Conservation (phyloP, 2,888 invertebrate species). For the Papilio elwesi region DNA sequence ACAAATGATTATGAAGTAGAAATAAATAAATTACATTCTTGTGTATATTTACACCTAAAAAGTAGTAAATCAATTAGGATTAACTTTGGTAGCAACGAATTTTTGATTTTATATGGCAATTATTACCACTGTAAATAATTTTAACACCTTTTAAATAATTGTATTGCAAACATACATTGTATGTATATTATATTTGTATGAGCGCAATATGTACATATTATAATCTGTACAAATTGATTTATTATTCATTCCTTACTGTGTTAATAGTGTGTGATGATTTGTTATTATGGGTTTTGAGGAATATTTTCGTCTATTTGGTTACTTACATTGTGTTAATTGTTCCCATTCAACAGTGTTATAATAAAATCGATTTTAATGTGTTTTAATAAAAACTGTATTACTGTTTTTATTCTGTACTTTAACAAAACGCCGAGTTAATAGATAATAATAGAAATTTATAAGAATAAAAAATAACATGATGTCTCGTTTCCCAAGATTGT, state of each 20-base stretch:
- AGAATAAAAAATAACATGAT: background rate
- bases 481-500: background rate
- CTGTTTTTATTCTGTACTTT: too few species aligned
- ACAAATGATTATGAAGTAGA: too few species aligned
- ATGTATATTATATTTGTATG: constrained; percentile 4
- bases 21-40: too few species aligned
- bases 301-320: background rate
- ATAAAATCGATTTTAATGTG: background rate
- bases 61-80: too few species aligned
- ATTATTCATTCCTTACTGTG: constrained; percentile 23
- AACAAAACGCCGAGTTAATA: background rate
- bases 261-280: background rate
- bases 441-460: background rate
- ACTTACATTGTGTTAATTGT: background rate
- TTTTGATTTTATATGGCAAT: background rate
- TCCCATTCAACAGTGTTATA: background rate
- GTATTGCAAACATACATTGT: background rate
- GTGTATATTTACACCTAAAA: too few species aligned
- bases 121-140: background rate
- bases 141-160: background rate
- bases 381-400: background rate
- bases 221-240: background rate
- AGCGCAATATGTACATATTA: background rate
- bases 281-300: background rate
- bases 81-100: background rate